phyloP scores from a whole-genome alignment of 2,888 invertebrate species.

The Hemithea aestivaria region DNA sequence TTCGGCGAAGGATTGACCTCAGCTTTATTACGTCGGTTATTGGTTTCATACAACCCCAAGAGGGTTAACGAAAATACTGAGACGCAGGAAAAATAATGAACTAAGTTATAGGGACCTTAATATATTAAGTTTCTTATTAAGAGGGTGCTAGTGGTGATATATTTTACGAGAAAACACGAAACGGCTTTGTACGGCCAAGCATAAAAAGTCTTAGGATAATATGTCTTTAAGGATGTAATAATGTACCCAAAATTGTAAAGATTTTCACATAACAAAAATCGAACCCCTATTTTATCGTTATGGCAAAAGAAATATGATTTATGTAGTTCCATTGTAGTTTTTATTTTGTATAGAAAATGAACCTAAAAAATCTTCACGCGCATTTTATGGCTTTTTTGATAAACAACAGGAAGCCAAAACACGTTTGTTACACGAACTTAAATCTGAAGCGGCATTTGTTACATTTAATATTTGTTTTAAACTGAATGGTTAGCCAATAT shows the following conservation, averaged over 20 bases:
- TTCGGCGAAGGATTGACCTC: conserved; percentile 41
- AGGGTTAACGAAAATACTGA: conserved; percentile 43
- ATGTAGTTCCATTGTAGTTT: too few relatives aligned
- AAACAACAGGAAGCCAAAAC: conserved; percentile 1
- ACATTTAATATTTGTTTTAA: conserved; percentile 1
- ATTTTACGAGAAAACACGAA: too few relatives aligned
- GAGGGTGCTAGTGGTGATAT: neutral
- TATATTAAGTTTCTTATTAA: conserved; percentile 14
- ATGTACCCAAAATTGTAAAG: too few relatives aligned
- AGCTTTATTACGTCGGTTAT: conserved; percentile 51
- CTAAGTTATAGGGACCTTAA: conserved; percentile 8
- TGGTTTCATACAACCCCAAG: conserved; percentile 48
- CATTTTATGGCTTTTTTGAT: too few relatives aligned
- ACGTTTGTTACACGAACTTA: conserved; percentile 5
- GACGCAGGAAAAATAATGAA: conserved; percentile 22
- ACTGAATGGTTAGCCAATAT: neutral
- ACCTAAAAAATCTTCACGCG: too few relatives aligned
- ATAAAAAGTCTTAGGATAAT: too few relatives aligned
- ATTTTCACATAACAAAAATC: conserved; percentile 2
- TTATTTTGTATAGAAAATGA: too few relatives aligned
- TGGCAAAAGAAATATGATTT: neutral
- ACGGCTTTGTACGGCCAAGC: too few relatives aligned
- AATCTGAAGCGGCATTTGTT: conserved; percentile 4
- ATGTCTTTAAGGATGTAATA: too few relatives aligned
- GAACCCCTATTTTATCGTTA: conserved; percentile 6